Percentiles rank a stretch among this genome's conserved stretches.
phyloP scores from a whole-genome alignment of 1,140 invertebrate genomes.

The Leptinotarsa texana region DNA sequence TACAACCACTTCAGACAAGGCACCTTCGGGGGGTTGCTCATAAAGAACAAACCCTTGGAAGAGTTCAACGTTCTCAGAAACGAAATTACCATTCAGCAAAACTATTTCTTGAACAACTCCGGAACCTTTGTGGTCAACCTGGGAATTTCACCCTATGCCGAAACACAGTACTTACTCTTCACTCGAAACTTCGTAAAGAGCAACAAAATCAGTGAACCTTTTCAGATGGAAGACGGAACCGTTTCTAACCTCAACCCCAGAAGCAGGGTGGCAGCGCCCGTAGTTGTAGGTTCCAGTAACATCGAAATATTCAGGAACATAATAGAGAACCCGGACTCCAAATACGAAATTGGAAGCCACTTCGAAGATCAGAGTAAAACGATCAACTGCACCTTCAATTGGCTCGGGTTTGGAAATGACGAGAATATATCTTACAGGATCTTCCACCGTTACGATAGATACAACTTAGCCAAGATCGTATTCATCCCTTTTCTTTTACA shows the following conservation, averaged over 20 bases:
- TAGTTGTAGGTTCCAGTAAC: conserved; percentile 90
- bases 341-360: conserved; percentile 94
- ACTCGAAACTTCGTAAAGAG: conserved; percentile 86
- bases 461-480: conserved; percentile 85
- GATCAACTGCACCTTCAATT: conserved; percentile 95
- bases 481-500: conserved; percentile 86
- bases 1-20: conserved; percentile 88
- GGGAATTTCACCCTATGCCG: conserved; percentile 84
- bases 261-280: conserved; percentile 84
- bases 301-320: conserved; percentile 89
- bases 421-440: conserved; percentile 77
- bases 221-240: conserved; percentile 67
- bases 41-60: conserved; percentile 78
- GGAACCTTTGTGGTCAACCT: conserved; percentile 88
- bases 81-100: conserved; percentile 80
- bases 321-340: conserved; percentile 86
- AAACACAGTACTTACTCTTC: conserved; percentile 78
- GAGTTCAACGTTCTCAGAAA: conserved; percentile 72
- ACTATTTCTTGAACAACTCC: conserved; percentile 84
- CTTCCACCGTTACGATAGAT: conserved; percentile 89
- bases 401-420: conserved; percentile 82
- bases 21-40: conserved; percentile 79
- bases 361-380: conserved; percentile 89
- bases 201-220: conserved; percentile 89
- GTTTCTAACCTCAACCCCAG: conserved; percentile 76